Evolutionary conservation across 1,140 invertebrate genomes (phyloP), one percentile per base, ranked within the genome.

Genomic region (Mizuhopecten yessoensis): DNA sequence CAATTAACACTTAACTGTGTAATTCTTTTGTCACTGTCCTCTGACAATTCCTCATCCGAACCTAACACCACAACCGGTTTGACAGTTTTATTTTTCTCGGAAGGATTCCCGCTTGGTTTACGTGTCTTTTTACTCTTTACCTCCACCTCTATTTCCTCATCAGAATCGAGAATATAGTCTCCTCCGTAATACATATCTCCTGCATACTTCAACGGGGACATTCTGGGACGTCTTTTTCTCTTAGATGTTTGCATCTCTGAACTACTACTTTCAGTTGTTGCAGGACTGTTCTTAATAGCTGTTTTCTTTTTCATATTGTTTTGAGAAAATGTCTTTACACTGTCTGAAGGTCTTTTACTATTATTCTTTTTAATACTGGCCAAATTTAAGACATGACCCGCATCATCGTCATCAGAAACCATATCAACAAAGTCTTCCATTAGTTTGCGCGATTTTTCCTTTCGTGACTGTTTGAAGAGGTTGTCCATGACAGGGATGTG

Each of bases 111-210:
- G 86, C 86, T 91, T 36, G 39, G 29, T 87, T 90, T 92, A 33
- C 89, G 34, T 33, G 33, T 91, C 36, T 49, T 88, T 88, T 92
- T 90, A 33, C 88, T 93, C 39, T 91, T 91, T 11, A 88, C 88
- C 33, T 91, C 91, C 33, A 93, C 86, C 33, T 90, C 88, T 42
- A 45, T 93, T 89, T 93, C 92, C 33, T 93, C 92, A 42, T 93
- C 91, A 17, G 92, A 91, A 49, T 90, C 90, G 3, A 91, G 33
- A 33, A 88, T 90, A 89, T 87, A 91, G 33, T 91, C 89, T 42
- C 49, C 89, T 86, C 91, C 90, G 33, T 90, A 90, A 39, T 93
- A 91, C 34, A 93, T 75, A 45, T 89, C 88, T 57, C 89, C 91
- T 11, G 86, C 90, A 87, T 90, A 93, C 45, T 93, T 91, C 0